Evolutionary conservation across 2,888 invertebrate species (phyloP).

Genomic region (Protonemura montana): DNA sequence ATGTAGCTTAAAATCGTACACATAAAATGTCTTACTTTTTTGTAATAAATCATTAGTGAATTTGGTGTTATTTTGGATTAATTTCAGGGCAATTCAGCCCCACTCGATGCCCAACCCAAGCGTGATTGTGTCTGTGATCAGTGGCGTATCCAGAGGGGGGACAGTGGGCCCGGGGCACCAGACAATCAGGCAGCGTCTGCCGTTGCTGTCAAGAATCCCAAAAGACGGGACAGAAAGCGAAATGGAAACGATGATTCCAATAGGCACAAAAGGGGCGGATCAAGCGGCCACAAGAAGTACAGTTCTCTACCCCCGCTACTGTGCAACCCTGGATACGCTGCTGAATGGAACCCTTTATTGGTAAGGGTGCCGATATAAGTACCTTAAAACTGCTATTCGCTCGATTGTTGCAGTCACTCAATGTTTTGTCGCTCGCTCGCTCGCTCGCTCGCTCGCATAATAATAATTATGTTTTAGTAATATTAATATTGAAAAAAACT

Average conservation of each 20-base stretch:
- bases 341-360: slow-evolving; percentile 74
- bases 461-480: slow-evolving; percentile 27
- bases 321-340: slow-evolving; percentile 75
- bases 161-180: slow-evolving; percentile 49
- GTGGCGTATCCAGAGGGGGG: slow-evolving; percentile 61
- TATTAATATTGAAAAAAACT: not conserved
- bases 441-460: slow-evolving; percentile 26
- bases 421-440: slow-evolving; percentile 19
- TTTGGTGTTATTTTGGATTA: slow-evolving; percentile 61
- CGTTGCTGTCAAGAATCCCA: slow-evolving; percentile 46
- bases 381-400: slow-evolving; percentile 48
- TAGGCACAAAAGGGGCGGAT: slow-evolving; percentile 47
- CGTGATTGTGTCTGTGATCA: slow-evolving; percentile 52
- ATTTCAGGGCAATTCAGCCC: slow-evolving; percentile 58
- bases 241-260: slow-evolving; percentile 47
- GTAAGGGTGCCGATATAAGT: slow-evolving; percentile 60
- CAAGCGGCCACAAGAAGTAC: slow-evolving; percentile 46
- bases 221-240: slow-evolving; percentile 47
- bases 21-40: slow-evolving; percentile 16
- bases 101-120: slow-evolving; percentile 50
- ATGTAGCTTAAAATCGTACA: slow-evolving; percentile 3
- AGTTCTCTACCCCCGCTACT: slow-evolving; percentile 64
- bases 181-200: slow-evolving; percentile 37
- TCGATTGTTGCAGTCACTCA: slow-evolving; percentile 26
- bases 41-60: slow-evolving; percentile 20